Conservation (phyloP, 2,797 vertebrate species). For the Peromyscus attwateri region DNA sequence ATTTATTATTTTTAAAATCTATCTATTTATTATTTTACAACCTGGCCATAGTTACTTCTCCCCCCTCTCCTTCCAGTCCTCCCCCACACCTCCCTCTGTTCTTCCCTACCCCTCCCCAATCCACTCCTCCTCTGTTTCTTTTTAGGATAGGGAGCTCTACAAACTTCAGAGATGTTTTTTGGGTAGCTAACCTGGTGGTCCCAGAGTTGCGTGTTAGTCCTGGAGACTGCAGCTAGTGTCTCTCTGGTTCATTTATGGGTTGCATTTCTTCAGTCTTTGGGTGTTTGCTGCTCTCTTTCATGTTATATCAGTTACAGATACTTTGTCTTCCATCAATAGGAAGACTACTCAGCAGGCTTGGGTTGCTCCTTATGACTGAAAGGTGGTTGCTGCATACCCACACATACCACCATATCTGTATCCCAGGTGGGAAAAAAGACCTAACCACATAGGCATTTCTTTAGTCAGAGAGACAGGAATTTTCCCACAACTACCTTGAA, state of each 20-base stretch:
- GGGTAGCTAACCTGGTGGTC: not conserved
- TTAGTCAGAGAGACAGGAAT: not conserved
- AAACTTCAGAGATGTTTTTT: not conserved
- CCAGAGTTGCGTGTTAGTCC: not conserved
- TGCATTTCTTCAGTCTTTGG: not conserved
- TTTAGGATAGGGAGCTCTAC: not conserved
- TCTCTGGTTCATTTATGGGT: not conserved
- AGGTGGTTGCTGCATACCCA: not conserved
- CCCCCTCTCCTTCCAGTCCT: not conserved
- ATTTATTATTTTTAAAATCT: not conserved
- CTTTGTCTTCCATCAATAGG: not conserved
- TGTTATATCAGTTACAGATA: not conserved
- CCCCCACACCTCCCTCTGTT: not conserved
- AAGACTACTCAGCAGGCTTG: not conserved
- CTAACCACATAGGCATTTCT: not conserved
- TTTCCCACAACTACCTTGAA: not conserved
- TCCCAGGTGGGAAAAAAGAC: not conserved
- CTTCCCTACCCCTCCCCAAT: not conserved
- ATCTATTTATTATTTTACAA: not conserved
- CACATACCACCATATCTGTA: accelerated
- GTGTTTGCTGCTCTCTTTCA: not conserved
- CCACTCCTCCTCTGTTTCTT: not conserved
- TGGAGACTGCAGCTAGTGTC: too few species aligned
- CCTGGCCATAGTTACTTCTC: not conserved
- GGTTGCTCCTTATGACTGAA: not conserved